Conservation (phyloP, 2,888 invertebrate genomes). For the Nephrocerus scutellatus region DNA sequence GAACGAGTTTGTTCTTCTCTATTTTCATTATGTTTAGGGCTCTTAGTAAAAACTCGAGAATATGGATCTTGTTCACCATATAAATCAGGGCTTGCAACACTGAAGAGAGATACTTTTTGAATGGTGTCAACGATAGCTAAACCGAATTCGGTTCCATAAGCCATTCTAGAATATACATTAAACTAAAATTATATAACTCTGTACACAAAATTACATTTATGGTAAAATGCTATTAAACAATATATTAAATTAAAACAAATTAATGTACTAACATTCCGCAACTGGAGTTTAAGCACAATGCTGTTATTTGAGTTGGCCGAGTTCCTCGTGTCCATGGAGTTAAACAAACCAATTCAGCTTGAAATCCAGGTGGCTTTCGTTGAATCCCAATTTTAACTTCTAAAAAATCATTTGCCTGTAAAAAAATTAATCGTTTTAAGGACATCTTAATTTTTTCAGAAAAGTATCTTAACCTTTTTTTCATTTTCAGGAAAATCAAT, state of each 20-base stretch:
- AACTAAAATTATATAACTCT: too few species aligned
- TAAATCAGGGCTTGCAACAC: too few species aligned
- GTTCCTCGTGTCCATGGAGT: slow-evolving; percentile 74
- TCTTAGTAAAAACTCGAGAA: too few species aligned
- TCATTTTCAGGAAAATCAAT: slow-evolving; percentile 41
- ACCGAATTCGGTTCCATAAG: too few species aligned
- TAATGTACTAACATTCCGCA: slow-evolving; percentile 84
- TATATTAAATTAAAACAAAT: not conserved
- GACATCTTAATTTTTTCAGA: not conserved
- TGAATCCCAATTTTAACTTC: slow-evolving; percentile 68
- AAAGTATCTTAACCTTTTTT: slow-evolving; percentile 28
- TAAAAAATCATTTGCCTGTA: slow-evolving; percentile 50
- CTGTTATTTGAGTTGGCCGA: slow-evolving; percentile 77
- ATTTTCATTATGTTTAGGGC: too few species aligned
- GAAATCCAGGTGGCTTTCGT: slow-evolving; percentile 92
- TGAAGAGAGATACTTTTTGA: too few species aligned
- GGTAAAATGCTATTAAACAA: too few species aligned
- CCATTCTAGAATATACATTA: too few species aligned
- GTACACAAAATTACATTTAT: too few species aligned
- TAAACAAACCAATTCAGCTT: slow-evolving; percentile 89
- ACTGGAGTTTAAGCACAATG: slow-evolving; percentile 89
- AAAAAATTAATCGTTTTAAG: slow-evolving; percentile 14
- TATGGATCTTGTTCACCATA: too few species aligned
- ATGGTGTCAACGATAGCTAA: too few species aligned
- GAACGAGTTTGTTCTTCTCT: too few species aligned